Conservation (phyloP, 2,888 invertebrate species). For the Mythimna impura region DNA sequence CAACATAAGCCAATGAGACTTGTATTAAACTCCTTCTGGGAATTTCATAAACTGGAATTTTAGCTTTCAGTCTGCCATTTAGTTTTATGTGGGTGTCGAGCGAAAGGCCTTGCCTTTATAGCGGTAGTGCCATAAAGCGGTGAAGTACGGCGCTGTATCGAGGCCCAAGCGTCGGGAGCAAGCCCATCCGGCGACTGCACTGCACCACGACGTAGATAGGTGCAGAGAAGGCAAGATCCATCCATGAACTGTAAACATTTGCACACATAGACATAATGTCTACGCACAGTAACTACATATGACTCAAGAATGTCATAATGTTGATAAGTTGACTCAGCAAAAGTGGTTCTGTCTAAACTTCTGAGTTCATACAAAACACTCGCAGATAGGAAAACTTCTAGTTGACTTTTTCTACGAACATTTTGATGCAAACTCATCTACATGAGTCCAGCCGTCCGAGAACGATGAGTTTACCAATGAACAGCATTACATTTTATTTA, state of each 20-base stretch:
- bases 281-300: too few species aligned
- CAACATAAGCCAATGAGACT: neutral
- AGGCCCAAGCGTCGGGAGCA: neutral
- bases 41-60: slow-evolving; percentile 36
- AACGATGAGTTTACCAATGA: too few species aligned
- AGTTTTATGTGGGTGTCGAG: slow-evolving; percentile 26
- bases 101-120: neutral
- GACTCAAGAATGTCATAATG: too few species aligned
- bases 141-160: slow-evolving; percentile 1
- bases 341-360: too few species aligned
- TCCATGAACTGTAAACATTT: neutral
- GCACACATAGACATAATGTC: too few species aligned
- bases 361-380: too few species aligned
- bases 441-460: too few species aligned
- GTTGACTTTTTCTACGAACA: too few species aligned
- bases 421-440: too few species aligned
- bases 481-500: too few species aligned
- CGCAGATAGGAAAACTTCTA: too few species aligned
- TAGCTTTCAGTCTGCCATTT: slow-evolving; percentile 25
- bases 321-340: too few species aligned
- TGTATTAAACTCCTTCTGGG: neutral
- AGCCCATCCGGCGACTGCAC: neutral
- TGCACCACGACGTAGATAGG: neutral
- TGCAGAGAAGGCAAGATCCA: neutral
- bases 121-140: neutral